Evolutionary conservation across 2,888 invertebrate genomes (phyloP), one percentile per base, ranked within the genome.

Genomic region (Lymantria monacha): DNA sequence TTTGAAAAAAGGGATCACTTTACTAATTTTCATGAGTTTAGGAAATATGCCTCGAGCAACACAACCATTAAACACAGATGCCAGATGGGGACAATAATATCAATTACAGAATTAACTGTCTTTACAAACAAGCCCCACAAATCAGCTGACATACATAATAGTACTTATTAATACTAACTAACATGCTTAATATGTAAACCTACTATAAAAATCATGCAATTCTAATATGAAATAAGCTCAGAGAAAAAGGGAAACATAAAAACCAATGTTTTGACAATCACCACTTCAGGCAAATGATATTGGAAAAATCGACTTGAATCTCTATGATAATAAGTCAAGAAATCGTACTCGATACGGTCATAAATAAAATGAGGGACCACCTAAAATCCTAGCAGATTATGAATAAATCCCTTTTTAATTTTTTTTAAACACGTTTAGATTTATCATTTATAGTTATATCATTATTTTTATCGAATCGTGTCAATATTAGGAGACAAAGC

Each of bases 331-430:
- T 67, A 70, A 70, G 68, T 70, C 61, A 62, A 56, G 63, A 61
- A 63, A 66, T 70, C 63, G 55, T 61, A 66, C 69, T 63, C 55
- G 57, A 56, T 53, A 59, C 55, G 53, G 58, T 67, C 71, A 73
- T 76, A 77, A 74, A 79, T 75, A 77, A 70, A 72, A 75, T 72
- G 70, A 67, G 64, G 72, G 74, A 71, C 72, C 74, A 69, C 69
- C 61, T 55, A 64, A 70, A 72, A 69, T 69, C 71, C 63, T 74
- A 72, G 70, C 62, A 66, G 72, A 74, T 79, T 78, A 79, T 73
- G 73, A 78, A 75, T 73, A 78, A 69, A 65, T 65, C 66, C 61
- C 44, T 61, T 72, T 65, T 63, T 67, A 71, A n/a, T n/a, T 72
- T 67, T 66, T 53, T 51, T 53, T 48, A 49, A 55, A 61, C 37